Evolutionary conservation across 2,888 invertebrate genomes (phyloP), one percentile per base, ranked within the genome.

Genomic region (Phengaris alcon): DNA sequence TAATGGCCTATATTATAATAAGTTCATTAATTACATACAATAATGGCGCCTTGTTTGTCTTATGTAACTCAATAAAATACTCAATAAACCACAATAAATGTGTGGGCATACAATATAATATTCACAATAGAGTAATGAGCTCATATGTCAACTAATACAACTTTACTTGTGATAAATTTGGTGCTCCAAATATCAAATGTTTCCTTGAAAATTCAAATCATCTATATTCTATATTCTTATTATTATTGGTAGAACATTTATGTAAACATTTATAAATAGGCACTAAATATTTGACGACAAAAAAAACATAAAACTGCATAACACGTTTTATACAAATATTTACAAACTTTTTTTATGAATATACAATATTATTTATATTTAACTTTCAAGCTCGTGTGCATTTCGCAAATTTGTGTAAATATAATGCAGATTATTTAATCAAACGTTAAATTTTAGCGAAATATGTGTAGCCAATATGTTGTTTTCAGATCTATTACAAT

Each of bases 251-350:
- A 59, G 22, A 59, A 22, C 9, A n/a, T 6, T n/a, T 13, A 8
- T 59, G 22, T 22, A 59, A 0, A 48, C 5, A 7, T 48, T 48
- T 48, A 59, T 9, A 4, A 59, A 22, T 22, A 10, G 22, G 59
- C 22, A 10, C 15, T 22, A 59, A 59, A 59, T 5, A 59, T 22
- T 22, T 22, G 22, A 59, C 3, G 57, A 2, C 5, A 55, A 55
- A 55, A 35, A 64, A 35, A 35, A 35, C 35, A 44, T 9, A 64
- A 59, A 35, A 57, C 15, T 57, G 55, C 55, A n/a, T 57, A 57
- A 59, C 4, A 64, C 35, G 35, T 64, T 64, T 64, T 64, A 64
- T 64, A 44, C 64, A 64, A 35, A 64, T 64, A 64, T 64, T 64
- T 64, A 64, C 64, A 64, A 64, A 22, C 35, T 5, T 9, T 4